phyloP scores from a whole-genome alignment of 2,888 invertebrate genomes.

The Phlogophora meticulosa region DNA sequence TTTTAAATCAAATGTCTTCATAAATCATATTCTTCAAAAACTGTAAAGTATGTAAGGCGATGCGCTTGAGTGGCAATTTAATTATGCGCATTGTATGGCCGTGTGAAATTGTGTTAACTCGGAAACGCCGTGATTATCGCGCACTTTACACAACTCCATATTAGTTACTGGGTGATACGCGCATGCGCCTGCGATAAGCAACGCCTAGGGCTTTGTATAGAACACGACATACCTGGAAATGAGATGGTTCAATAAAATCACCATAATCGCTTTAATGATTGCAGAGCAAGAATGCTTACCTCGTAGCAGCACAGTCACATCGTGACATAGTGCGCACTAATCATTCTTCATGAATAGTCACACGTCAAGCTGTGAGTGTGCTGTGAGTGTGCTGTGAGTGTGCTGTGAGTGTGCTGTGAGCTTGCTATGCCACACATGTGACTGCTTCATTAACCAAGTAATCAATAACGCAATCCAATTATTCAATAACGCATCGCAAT shows the following conservation, averaged over 20 bases:
- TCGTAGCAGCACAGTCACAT: too few relatives aligned
- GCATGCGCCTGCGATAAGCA: conserved; percentile 3
- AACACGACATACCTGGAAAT: neutral
- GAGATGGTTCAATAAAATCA: neutral
- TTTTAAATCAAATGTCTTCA: neutral
- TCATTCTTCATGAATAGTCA: too few relatives aligned
- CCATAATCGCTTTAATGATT: too few relatives aligned
- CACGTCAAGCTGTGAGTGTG: too few relatives aligned
- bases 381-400: too few relatives aligned
- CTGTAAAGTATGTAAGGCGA: conserved; percentile 37
- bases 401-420: too few relatives aligned
- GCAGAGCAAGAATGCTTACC: too few relatives aligned
- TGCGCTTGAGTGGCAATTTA: conserved; percentile 54
- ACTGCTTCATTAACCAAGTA: too few relatives aligned
- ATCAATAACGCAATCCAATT: too few relatives aligned
- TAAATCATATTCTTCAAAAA: conserved; percentile 28
- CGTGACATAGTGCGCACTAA: too few relatives aligned
- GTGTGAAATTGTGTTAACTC: conserved; percentile 50
- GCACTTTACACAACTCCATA: neutral
- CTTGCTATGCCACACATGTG: too few relatives aligned
- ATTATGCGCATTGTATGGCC: conserved; percentile 53
- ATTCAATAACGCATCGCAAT: too few relatives aligned
- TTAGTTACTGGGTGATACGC: conserved; percentile 2
- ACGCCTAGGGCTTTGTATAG: neutral
- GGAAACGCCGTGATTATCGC: conserved; percentile 16